Conservation (phyloP, 2,113 vertebrate genomes). For the Piaya cayana region DNA sequence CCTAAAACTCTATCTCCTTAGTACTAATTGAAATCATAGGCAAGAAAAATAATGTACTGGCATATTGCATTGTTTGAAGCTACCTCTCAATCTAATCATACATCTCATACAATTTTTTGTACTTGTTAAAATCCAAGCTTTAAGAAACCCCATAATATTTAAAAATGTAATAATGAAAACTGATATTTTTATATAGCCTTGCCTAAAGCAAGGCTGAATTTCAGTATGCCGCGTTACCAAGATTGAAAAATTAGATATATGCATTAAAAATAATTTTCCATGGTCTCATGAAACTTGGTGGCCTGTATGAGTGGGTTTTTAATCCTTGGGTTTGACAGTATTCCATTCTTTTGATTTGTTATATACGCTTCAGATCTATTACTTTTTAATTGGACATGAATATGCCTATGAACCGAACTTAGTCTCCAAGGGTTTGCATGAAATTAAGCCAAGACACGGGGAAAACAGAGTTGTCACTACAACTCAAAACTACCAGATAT, state of each 20-base stretch:
- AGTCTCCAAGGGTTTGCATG: background rate
- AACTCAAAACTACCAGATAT: background rate
- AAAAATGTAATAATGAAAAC: background rate
- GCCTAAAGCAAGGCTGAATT: background rate
- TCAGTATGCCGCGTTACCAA: background rate
- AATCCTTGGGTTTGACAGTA: conserved; percentile 5
- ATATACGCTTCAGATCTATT: conserved; percentile 20
- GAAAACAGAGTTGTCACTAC: background rate
- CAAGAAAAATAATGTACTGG: background rate
- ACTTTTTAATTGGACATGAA: conserved; percentile 49
- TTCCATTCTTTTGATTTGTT: conserved; percentile 22
- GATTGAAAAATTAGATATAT: background rate
- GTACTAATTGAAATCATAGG: background rate
- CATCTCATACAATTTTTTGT: background rate
- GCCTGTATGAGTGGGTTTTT: background rate
- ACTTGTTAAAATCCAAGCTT: background rate
- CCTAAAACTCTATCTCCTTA: background rate
- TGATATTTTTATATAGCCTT: background rate
- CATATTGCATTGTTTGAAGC: background rate
- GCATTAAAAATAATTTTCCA: background rate
- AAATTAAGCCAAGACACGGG: background rate
- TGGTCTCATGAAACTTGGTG: background rate
- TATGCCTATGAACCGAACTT: background rate
- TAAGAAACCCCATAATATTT: background rate
- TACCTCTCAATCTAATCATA: background rate